Conservation (phyloP, 2,888 invertebrate genomes). For the Agrilus biguttatus region DNA sequence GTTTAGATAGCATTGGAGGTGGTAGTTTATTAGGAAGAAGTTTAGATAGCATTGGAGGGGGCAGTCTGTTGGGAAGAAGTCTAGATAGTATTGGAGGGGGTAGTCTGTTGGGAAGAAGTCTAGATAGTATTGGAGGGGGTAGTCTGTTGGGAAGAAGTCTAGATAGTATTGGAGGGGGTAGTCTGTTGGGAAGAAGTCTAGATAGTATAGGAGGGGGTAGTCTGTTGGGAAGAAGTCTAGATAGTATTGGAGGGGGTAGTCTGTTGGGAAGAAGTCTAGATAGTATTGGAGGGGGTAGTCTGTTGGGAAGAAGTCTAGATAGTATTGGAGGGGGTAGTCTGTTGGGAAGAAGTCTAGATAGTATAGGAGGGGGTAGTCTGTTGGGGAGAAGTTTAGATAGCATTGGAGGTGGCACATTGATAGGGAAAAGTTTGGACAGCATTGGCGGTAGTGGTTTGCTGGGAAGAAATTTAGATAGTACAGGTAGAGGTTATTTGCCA, state of each 20-base stretch:
- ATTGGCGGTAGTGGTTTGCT: conserved; percentile 11
- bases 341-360: conserved; percentile 6
- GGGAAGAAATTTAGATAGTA: conserved; percentile 8
- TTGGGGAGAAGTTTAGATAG: conserved; percentile 8
- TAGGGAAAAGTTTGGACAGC: conserved; percentile 9
- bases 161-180: conserved; percentile 2
- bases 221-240: conserved; percentile 4
- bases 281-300: conserved; percentile 9
- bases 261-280: conserved; percentile 9
- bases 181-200: too few species aligned
- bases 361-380: conserved; percentile 10
- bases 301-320: conserved; percentile 6
- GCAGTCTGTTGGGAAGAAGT: conserved; percentile 4
- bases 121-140: conserved; percentile 10
- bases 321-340: conserved; percentile 8
- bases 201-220: too few species aligned
- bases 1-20: conserved; percentile 12
- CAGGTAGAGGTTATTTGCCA: conserved; percentile 11
- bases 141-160: conserved; percentile 4
- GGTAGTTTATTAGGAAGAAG: conserved; percentile 6
- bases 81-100: conserved; percentile 9
- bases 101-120: conserved; percentile 7
- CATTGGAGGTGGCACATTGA: conserved; percentile 11
- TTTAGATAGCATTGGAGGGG: conserved; percentile 9
- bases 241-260: conserved; percentile 9